Evolutionary conservation across 2,888 invertebrate genomes (phyloP).

Genomic region (Alloscopus bannaensis): DNA sequence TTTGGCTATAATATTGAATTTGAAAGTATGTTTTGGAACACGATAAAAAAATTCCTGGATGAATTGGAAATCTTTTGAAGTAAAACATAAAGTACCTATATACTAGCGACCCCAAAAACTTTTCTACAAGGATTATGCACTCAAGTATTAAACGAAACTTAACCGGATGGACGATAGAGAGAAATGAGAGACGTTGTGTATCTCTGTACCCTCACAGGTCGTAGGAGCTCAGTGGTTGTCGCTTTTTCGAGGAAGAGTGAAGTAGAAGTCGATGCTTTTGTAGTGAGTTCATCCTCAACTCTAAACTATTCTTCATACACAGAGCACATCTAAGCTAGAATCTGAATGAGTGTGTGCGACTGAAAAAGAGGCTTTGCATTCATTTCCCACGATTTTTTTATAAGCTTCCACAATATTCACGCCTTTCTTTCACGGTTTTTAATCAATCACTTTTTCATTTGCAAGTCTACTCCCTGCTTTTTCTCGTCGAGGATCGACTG

Average conservation of each 20-base stretch:
- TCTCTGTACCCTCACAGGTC: neutral
- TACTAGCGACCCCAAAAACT: too few relatives aligned
- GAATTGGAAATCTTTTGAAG: constrained; percentile 51
- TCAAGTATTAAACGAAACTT: neutral
- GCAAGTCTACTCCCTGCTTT: constrained; percentile 30
- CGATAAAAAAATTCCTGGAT: constrained; percentile 1
- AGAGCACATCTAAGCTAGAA: neutral
- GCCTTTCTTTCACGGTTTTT: constrained; percentile 57
- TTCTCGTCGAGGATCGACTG: neutral
- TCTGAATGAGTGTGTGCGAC: constrained; percentile 11
- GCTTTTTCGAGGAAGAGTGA: neutral
- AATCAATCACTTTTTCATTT: constrained; percentile 65
- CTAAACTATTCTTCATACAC: constrained; percentile 2
- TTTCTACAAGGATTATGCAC: constrained; percentile 41
- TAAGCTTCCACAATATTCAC: constrained; percentile 55
- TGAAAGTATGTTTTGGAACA: neutral
- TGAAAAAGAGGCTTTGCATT: constrained; percentile 54
- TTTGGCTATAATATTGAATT: neutral
- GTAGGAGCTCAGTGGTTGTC: neutral
- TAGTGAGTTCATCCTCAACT: constrained; percentile 3
- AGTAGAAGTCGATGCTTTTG: neutral
- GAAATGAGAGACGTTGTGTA: neutral
- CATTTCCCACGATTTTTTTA: constrained; percentile 61
- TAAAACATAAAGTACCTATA: too few relatives aligned
- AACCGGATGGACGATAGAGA: constrained; percentile 43